A percentile compares a stretch with the other conserved stretches of the same genome.
Evolutionary conservation across 2,797 vertebrate species (phyloP).

Genomic region (Chelon auratus): DNA sequence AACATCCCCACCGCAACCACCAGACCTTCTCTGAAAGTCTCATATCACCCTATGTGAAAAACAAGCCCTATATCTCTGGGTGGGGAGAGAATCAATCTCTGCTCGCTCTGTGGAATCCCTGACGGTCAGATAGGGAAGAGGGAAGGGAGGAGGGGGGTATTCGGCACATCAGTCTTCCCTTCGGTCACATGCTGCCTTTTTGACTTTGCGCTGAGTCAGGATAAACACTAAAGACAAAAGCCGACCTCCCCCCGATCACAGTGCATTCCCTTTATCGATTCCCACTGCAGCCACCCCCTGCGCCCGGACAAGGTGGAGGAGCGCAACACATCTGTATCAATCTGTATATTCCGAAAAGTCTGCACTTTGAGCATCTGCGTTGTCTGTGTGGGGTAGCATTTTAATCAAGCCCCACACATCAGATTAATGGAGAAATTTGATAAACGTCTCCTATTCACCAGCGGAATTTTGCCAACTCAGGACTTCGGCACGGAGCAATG

Average conservation of each 20-base stretch:
- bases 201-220: slow-evolving; percentile 77
- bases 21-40: slow-evolving; percentile 62
- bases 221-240: slow-evolving; percentile 71
- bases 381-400: slow-evolving; percentile 71
- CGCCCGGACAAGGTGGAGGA: slow-evolving; percentile 38
- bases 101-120: slow-evolving; percentile 71
- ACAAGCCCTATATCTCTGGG: slow-evolving; percentile 72
- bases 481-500: slow-evolving; percentile 67
- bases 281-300: slow-evolving; percentile 60
- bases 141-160: neutral
- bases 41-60: slow-evolving; percentile 75
- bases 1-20: neutral
- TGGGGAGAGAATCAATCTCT: slow-evolving; percentile 78
- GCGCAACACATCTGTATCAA: slow-evolving; percentile 74
- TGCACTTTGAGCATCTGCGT: slow-evolving; percentile 72
- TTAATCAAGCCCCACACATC: slow-evolving; percentile 78
- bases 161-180: slow-evolving; percentile 71
- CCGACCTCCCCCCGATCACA: slow-evolving; percentile 43
- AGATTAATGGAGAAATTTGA: slow-evolving; percentile 84
- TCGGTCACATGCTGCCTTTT: slow-evolving; percentile 70
- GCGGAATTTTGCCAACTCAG: slow-evolving; percentile 79
- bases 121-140: slow-evolving; percentile 56
- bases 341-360: slow-evolving; percentile 67
- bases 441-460: slow-evolving; percentile 75
- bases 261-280: slow-evolving; percentile 68